phyloP scores from a whole-genome alignment of 2,888 invertebrate species.

The Scrobipalpa costella region DNA sequence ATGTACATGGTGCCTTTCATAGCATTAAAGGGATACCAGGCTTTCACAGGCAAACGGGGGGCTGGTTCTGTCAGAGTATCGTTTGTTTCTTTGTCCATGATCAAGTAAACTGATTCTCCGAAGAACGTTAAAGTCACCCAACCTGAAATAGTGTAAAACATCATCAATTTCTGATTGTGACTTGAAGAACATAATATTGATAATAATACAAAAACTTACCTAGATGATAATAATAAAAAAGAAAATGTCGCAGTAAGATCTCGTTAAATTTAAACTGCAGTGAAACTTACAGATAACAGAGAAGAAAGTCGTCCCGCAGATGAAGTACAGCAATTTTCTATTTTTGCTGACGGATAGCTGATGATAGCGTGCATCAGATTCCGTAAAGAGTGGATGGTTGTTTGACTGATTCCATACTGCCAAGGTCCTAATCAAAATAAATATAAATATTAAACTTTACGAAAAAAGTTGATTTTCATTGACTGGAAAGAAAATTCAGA shows the following conservation, averaged over 20 bases:
- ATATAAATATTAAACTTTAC: too few relatives aligned
- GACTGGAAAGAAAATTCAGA: too few relatives aligned
- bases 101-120: conserved; percentile 86
- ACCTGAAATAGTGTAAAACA: conserved; percentile 56
- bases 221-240: neutral
- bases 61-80: conserved; percentile 84
- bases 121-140: conserved; percentile 92
- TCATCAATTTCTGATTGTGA: neutral
- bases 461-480: too few relatives aligned
- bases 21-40: conserved; percentile 90
- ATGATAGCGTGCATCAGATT: conserved; percentile 90
- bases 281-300: conserved; percentile 81
- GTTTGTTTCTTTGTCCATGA: conserved; percentile 86
- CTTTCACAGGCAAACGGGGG: conserved; percentile 87
- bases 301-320: conserved; percentile 82
- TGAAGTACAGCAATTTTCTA: conserved; percentile 85
- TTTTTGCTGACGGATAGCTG: conserved; percentile 87
- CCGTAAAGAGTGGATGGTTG: conserved; percentile 91
- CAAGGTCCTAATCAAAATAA: conserved; percentile 79
- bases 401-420: conserved; percentile 93
- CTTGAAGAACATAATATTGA: too few relatives aligned
- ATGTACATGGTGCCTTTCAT: conserved; percentile 86
- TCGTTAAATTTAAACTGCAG: neutral
- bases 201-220: too few relatives aligned
- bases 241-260: neutral